Base-by-base conservation (phyloP, 2,113 vertebrate species). In the Todiramphus saurophagus region DNA sequence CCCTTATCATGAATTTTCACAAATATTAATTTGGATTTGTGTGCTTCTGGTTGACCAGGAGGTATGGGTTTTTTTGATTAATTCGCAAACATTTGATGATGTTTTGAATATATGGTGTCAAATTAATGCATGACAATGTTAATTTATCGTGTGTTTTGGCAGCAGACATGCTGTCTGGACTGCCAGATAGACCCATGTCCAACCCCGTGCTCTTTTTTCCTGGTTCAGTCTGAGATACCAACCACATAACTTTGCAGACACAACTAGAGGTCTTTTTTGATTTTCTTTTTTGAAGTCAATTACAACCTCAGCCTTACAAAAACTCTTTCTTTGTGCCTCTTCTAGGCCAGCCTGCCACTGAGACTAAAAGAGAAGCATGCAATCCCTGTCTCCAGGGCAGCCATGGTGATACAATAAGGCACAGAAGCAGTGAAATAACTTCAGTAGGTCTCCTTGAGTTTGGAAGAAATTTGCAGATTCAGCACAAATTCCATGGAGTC, bases 21-120 rank as follows among this genome's bases (percentile, higher is more conserved):
- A 39, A 31, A 41, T 2, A 23, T 19, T 48, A 59, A 35, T 85
- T 85, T 14, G 28, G 7, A 76, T 83, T 53, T 77, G 23, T 62
- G 11, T 50, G 6, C 16, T 56, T 72, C 79, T 56, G 24, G 27
- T 13, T 62, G 24, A 69, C 2, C 3, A 58, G 18, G 24, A 86
- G 2, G 3, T 41, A 39, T 5, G 6, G 7, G 0, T 0, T 0
- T 19, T 86, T 79, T 84, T 64, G 19, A 25, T 53, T 27, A 76
- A n/a, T 64, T 72, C 28, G 13, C 39, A 13, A 25, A 60, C n/a
- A 77, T 72, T 87, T 75, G 5, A 14, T 48, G 13, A 4, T 0
- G 2, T 68, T 91, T 90, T 90, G 58, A 68, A 51, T 48, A 55
- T n/a, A 35, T 25, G 20, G 4, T 87, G 33, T 3, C 39, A 84